These are phyloP conservation scores for Chionoecetes opilio DNA, from an alignment of 1,140 invertebrate species.

Conservation along the genomic window DNA sequence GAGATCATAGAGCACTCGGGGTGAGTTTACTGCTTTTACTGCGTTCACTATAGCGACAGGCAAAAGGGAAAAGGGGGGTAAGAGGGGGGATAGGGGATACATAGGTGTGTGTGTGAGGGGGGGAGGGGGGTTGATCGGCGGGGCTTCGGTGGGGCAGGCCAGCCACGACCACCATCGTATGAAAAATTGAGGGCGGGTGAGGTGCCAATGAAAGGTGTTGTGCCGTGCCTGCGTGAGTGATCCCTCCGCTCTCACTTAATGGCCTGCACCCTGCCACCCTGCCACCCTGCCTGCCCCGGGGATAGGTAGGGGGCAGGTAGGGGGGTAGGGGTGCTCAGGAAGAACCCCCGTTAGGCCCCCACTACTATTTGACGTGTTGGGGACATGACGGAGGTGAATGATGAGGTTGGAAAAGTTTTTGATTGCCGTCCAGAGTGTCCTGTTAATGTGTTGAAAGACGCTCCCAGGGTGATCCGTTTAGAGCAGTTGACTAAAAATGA, in stretches of 20 bases:
- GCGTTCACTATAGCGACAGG: not conserved
- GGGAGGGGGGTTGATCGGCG: not conserved
- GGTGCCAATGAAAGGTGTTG: conserved; percentile 54
- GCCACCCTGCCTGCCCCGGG: not conserved
- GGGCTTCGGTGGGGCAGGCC: not conserved
- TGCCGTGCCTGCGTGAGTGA: conserved; percentile 39
- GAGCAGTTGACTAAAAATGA: not conserved
- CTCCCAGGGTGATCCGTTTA: not conserved
- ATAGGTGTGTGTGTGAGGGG: not conserved
- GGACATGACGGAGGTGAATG: not conserved
- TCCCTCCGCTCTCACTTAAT: conserved; percentile 51
- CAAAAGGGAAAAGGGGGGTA: not conserved
- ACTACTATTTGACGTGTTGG: conserved; percentile 8
- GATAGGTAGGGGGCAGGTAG: too few relatives aligned
- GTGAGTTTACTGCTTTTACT: not conserved
- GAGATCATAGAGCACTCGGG: not conserved
- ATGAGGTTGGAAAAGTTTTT: conserved; percentile 21
- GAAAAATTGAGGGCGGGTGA: conserved; percentile 53
- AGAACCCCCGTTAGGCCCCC: not conserved
- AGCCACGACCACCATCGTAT: conserved; percentile 23
- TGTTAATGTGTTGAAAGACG: conserved; percentile 7
- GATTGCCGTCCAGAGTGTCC: not conserved
- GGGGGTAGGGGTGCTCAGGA: not conserved
- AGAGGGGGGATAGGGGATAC: not conserved
- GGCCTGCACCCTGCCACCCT: conserved; percentile 27